These are phyloP conservation scores for Embidobia sp. DNA, from an alignment of 2,888 invertebrate species.

Conservation along the genomic window DNA sequence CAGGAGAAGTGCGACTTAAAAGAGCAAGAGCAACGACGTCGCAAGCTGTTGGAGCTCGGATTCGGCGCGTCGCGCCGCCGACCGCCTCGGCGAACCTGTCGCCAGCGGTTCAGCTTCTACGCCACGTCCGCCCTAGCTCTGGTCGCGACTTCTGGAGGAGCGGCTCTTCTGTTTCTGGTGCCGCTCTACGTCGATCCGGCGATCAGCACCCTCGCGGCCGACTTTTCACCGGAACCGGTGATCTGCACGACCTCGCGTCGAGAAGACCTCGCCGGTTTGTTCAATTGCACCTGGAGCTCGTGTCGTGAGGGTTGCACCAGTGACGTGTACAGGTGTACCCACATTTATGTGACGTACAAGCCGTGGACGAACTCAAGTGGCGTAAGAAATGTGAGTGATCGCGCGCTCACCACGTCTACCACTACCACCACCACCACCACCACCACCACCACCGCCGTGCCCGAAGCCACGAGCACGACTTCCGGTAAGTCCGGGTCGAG, in stretches of 20 bases:
- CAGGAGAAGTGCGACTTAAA: slow-evolving; percentile 79
- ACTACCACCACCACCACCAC: slow-evolving; percentile 43
- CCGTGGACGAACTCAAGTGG: slow-evolving; percentile 75
- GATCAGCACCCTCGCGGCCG: slow-evolving; percentile 87
- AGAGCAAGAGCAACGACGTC: slow-evolving; percentile 79
- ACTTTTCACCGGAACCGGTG: slow-evolving; percentile 89
- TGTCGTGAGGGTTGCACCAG: slow-evolving; percentile 92
- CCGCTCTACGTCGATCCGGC: slow-evolving; percentile 88
- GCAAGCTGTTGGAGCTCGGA: slow-evolving; percentile 80
- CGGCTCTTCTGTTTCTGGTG: slow-evolving; percentile 88
- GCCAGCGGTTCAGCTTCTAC: slow-evolving; percentile 88
- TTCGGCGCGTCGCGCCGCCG: slow-evolving; percentile 80
- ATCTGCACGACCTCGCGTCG: slow-evolving; percentile 87
- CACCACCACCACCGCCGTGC: slow-evolving; percentile 51
- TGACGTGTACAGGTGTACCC: slow-evolving; percentile 88
- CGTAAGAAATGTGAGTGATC: slow-evolving; percentile 55
- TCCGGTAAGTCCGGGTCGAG: slow-evolving; percentile 47
- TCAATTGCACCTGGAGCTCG: slow-evolving; percentile 91
- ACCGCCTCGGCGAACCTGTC: slow-evolving; percentile 83
- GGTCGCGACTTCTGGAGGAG: slow-evolving; percentile 87
- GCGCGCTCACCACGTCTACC: slow-evolving; percentile 13
- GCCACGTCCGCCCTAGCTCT: slow-evolving; percentile 87
- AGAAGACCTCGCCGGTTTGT: slow-evolving; percentile 88
- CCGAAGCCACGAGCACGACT: slow-evolving; percentile 50
- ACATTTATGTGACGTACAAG: slow-evolving; percentile 85